Conservation (phyloP, 2,113 vertebrate species). For the Lanius ludovicianus region DNA sequence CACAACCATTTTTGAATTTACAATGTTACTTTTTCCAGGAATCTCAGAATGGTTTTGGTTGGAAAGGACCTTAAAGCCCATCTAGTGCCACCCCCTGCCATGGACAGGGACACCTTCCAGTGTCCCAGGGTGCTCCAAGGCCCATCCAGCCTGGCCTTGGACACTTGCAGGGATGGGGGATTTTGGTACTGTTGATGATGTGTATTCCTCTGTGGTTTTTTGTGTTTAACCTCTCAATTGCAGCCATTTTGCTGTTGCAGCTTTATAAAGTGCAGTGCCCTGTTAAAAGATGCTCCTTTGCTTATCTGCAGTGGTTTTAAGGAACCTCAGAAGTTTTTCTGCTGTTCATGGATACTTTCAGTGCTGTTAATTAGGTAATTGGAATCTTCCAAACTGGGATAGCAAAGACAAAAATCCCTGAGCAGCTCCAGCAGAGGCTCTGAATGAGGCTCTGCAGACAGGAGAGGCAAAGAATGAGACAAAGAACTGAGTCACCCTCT, state of each 20-base stretch:
- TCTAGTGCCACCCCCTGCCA: neutral
- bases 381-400: neutral
- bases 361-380: neutral
- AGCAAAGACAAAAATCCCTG: neutral
- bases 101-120: neutral
- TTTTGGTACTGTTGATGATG: neutral
- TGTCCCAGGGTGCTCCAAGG: neutral
- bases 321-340: neutral
- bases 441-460: neutral
- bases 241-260: neutral
- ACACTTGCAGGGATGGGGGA: neutral
- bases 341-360: neutral
- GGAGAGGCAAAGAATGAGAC: neutral
- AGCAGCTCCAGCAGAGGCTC: neutral
- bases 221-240: neutral
- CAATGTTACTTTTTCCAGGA: no score
- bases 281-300: neutral
- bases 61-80: neutral
- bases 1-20: no score
- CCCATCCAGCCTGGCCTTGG: neutral
- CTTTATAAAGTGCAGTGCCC: neutral
- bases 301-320: neutral
- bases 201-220: neutral
- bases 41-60: neutral
- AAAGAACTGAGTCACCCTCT: conserved; percentile 18